Conservation (phyloP, 2,888 invertebrate genomes). For the Diabrotica balteata region DNA sequence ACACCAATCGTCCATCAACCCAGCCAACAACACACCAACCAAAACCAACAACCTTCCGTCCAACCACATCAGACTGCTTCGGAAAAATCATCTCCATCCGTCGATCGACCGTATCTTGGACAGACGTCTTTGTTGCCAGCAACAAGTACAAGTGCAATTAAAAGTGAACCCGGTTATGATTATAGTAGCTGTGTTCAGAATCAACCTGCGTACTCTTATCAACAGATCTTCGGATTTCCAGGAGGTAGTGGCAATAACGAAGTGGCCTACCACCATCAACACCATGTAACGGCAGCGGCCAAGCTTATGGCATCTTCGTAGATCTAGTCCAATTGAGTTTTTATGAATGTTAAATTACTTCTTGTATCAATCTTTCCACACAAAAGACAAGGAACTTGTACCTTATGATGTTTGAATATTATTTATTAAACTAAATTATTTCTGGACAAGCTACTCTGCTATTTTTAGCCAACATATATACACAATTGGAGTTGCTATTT, state of each 20-base stretch:
- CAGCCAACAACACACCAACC: conserved; percentile 43
- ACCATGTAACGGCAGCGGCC: conserved; percentile 84
- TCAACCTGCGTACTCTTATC: conserved; percentile 60
- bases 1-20: conserved; percentile 37
- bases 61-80: conserved; percentile 41
- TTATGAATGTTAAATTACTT: too few relatives aligned
- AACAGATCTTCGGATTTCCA: conserved; percentile 65
- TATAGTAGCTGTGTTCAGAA: conserved; percentile 58
- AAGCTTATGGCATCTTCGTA: conserved; percentile 86
- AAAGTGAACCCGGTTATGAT: conserved; percentile 60
- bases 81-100: conserved; percentile 44
- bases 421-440: not conserved
- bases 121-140: conserved; percentile 65
- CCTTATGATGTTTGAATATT: not conserved
- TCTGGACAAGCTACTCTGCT: not conserved
- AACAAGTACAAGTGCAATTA: conserved; percentile 56
- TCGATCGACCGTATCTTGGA: conserved; percentile 63
- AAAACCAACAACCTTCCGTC: conserved; percentile 37
- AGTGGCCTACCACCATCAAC: conserved; percentile 84
- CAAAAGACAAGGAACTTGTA: too few relatives aligned
- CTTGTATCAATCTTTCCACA: too few relatives aligned
- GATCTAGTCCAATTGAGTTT: conserved; percentile 1
- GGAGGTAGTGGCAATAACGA: conserved; percentile 51
- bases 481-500: too few relatives aligned
- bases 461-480: not conserved